phyloP scores from a whole-genome alignment of 2,888 invertebrate genomes.

The Dicyrtoma fusca region DNA sequence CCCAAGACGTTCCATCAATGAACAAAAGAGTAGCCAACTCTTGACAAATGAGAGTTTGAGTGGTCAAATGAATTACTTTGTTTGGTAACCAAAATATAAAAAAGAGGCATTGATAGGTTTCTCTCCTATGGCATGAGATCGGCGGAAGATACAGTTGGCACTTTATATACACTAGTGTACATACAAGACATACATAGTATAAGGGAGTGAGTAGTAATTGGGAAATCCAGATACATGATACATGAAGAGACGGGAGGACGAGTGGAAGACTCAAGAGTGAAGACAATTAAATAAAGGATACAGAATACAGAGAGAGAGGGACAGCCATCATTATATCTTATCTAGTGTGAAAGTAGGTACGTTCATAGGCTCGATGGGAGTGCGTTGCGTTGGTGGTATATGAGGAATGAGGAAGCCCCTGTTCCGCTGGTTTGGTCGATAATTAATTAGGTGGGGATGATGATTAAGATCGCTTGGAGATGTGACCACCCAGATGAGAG shows the following conservation, averaged over 20 bases:
- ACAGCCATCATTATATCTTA: not conserved
- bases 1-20: no score
- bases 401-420: constrained; percentile 23
- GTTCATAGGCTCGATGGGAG: not conserved
- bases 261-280: constrained; percentile 4
- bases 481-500: constrained; percentile 40
- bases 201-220: no score
- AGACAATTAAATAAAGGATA: constrained; percentile 25
- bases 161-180: no score
- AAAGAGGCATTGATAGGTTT: constrained; percentile 1
- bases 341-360: constrained; percentile 8
- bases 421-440: constrained; percentile 20
- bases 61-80: constrained; percentile 11
- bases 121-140: not conserved
- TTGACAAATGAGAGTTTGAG: constrained; percentile 4
- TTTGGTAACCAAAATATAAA: constrained; percentile 5
- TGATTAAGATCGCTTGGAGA: constrained; percentile 35
- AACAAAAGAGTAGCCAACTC: no score
- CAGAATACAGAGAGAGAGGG: no score
- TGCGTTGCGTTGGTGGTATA: not conserved
- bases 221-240: not conserved
- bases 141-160: not conserved
- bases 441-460: constrained; percentile 38
- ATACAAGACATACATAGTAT: no score
- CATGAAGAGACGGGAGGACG: not conserved